Evolutionary conservation across 2,113 vertebrate genomes (phyloP), one percentile per base, ranked within the genome.

Genomic region (Odontesthes bonariensis): DNA sequence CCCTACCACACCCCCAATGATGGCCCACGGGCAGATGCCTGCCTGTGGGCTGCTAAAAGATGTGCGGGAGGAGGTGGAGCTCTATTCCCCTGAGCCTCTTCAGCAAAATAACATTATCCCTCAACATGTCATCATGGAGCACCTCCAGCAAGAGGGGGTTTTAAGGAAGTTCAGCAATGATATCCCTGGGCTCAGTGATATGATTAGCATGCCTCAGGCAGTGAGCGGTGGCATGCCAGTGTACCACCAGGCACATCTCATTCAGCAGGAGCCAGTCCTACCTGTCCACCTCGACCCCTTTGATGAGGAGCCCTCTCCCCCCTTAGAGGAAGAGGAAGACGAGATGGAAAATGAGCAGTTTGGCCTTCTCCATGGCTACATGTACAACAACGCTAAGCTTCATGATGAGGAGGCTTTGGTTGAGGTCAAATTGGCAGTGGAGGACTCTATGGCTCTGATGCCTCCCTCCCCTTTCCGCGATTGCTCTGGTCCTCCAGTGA

Each of bases 381-480:
- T 97, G 83, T 97, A 95, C 0, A 95, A 97, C 90, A 96, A 95
- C 51, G 88, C 94, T 6, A 92, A 92, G 38, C 94, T 90, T 82
- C 94, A 96, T 0, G 95, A 97, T 3, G 96, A 96, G 17, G 95
- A 94, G 62, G 92, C 94, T 71, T 82, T 84, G 0, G 89, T 83
- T 0, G 93, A 94, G 86, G 86, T 94, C 85, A 97, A 95, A 86
- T 62, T 95, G 40, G 93, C 94, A 32, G 78, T 95, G 56, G 97
- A 96, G 85, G 96, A 95, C 46, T 96, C 97, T 2, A 90, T 96
- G 0, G 95, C 96, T 0, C 91, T 99, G 70, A 99, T 96, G 0
- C 98, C 98, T 0, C 98, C 97, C 0, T 99, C 98, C 4, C 98
- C 98, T 33, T 99, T 99, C 78, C 93, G 97, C 75, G 97, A 99